Evolutionary conservation across 2,113 vertebrate genomes (phyloP), one percentile per base, ranked within the genome.

Genomic region (Melanerpes aurifrons): DNA sequence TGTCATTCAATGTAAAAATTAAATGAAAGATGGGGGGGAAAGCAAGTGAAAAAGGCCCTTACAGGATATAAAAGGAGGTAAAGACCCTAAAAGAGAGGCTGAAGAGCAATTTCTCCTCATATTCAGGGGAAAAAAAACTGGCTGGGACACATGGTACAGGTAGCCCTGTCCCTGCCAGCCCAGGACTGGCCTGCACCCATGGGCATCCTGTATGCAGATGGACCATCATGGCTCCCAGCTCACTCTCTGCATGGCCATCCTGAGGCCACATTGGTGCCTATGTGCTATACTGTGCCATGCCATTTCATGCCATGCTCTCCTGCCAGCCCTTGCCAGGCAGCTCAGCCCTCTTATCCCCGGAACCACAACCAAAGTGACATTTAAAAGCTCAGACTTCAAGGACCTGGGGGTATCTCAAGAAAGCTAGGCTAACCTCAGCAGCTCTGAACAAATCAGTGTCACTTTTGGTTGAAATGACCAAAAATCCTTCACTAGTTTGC

Each of bases 1-100:
- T 64, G 85, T 86, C 64, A 89, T 87, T 89, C 79, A 35, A 56
- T 40, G 24, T 28, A 85, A 80, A 80, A 92, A 82, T 72, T 25
- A 73, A 82, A 84, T 35, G 57, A 35, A 72, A 82, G 90, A 91
- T 85, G 9, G 0, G 3, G 15, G 50, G 54, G 64, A 32, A 37
- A 53, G 16, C 5, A 63, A 32, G 69, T 63, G 57, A 63, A 59
- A 63, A 76, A 78, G 43, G 76, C 54, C 29, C 26, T 66, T 47
- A 5, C 1, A 86, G 35, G 21, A n/a, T 12, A 40, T 19, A 19
- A 79, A 71, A 63, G 45, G 29, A 43, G 56, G 43, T 15, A 29
- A 82, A 66, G 12, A 56, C 26, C 19, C 50, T 20, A 3, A 70
- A 78, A 56, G 70, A 59, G 74, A 57, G 43, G 35, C n/a, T 21